phyloP scores from a whole-genome alignment of 2,888 invertebrate genomes.

The Drosophila algonquin region DNA sequence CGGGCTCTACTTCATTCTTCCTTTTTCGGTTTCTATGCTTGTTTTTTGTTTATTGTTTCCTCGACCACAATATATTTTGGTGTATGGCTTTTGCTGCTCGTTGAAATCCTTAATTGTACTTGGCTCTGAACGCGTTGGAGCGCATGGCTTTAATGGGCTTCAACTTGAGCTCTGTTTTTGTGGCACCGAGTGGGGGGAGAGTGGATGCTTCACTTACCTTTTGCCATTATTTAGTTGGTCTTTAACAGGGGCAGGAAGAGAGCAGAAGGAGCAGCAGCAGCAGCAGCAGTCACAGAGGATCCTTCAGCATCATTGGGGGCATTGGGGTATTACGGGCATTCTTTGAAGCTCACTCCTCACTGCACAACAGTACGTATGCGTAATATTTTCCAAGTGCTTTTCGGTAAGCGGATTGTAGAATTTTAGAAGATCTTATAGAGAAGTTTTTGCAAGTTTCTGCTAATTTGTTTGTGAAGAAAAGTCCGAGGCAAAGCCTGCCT shows the following conservation, averaged over 20 bases:
- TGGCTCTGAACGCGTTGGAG: constrained; percentile 53
- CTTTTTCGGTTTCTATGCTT: constrained; percentile 23
- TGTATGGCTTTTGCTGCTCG: constrained; percentile 63
- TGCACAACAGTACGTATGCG: constrained; percentile 45
- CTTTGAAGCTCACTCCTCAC: constrained; percentile 14
- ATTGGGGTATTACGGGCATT: background rate
- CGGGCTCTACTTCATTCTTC: constrained; percentile 3
- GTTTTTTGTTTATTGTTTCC: constrained; percentile 42
- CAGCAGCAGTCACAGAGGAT: background rate
- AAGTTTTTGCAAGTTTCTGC: constrained; percentile 2
- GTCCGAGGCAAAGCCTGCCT: background rate
- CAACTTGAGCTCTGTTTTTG: constrained; percentile 2
- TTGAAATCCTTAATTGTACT: constrained; percentile 68
- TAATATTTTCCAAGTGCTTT: constrained; percentile 42
- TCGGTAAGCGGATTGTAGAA: constrained; percentile 53
- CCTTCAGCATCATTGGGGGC: background rate
- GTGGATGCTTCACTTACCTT: constrained; percentile 57
- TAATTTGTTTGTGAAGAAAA: background rate
- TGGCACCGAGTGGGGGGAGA: background rate
- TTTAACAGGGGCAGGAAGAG: constrained; percentile 17
- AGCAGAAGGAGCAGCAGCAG: constrained; percentile 9
- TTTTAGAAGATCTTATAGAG: background rate
- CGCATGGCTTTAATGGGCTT: constrained; percentile 66
- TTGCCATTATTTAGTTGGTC: constrained; percentile 59
- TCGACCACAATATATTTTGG: constrained; percentile 43